A percentile compares a stretch with the other conserved stretches of the same genome.
These are phyloP conservation scores for Halcyon smyrnensis DNA, from an alignment of 2,797 vertebrate genomes.

Conservation along the genomic window DNA sequence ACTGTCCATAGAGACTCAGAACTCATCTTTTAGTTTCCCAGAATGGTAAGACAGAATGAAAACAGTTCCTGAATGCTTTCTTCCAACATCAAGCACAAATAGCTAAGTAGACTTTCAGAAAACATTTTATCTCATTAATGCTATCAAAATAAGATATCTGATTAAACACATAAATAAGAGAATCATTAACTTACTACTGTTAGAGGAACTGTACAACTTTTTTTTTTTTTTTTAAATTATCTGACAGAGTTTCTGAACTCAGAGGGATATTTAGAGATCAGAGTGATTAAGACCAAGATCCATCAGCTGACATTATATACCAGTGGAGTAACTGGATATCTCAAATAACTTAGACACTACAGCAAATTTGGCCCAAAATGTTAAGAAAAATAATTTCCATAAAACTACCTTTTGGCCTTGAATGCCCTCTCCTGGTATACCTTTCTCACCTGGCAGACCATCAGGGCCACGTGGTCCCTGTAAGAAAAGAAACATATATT, in stretches of 20 bases:
- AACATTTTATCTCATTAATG: background rate
- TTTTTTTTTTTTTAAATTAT: background rate
- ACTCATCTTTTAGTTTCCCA: background rate
- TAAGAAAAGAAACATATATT: background rate
- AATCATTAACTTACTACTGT: background rate
- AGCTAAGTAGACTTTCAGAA: background rate
- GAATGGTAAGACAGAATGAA: background rate
- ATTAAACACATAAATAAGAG: background rate
- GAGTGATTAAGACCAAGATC: background rate
- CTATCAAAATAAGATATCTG: background rate
- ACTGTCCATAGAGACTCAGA: constrained; percentile 15
- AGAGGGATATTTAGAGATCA: background rate
- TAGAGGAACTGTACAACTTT: background rate
- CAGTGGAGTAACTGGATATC: background rate
- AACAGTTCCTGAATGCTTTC: background rate
- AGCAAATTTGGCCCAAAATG: background rate
- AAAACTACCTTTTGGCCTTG: constrained; percentile 85
- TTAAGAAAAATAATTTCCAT: background rate
- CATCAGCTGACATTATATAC: background rate
- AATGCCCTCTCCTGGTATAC: constrained; percentile 83
- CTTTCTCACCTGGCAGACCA: constrained; percentile 83
- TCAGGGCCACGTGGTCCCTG: constrained; percentile 82
- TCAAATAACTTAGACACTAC: background rate
- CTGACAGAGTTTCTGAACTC: background rate
- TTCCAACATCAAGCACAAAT: background rate